These are phyloP conservation scores for Ceuthmochares aereus DNA, from an alignment of 2,113 vertebrate species.

Conservation along the genomic window DNA sequence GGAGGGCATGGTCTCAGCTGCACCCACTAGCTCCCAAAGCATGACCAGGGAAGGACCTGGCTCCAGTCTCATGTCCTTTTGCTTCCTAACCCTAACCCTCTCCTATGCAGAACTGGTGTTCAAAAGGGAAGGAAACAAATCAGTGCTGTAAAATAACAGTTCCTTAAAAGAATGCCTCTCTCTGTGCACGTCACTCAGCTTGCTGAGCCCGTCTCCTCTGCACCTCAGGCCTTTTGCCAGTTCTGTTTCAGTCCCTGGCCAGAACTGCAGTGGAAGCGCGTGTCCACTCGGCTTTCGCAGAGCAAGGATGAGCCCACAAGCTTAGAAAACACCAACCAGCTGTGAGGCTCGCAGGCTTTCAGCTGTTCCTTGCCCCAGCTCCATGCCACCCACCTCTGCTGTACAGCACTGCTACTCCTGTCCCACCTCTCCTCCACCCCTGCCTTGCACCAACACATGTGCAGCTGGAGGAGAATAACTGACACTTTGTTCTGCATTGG, in stretches of 20 bases:
- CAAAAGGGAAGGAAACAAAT: conserved; percentile 26
- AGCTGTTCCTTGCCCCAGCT: fast-evolving
- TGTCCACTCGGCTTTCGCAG: background rate
- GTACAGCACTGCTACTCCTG: fast-evolving
- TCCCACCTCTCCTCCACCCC: background rate
- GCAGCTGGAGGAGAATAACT: background rate
- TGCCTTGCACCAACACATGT: background rate
- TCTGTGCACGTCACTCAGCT: background rate
- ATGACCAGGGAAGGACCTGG: background rate
- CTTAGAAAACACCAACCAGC: background rate
- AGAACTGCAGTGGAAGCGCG: background rate
- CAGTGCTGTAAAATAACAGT: background rate
- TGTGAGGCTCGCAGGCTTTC: fast-evolving
- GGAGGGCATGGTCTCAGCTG: background rate
- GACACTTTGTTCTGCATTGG: background rate
- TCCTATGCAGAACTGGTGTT: background rate
- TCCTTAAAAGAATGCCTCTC: background rate
- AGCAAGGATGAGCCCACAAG: fast-evolving
- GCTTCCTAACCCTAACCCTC: background rate
- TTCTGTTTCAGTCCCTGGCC: background rate
- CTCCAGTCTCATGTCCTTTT: background rate
- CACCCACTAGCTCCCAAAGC: background rate
- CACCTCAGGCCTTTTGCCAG: background rate
- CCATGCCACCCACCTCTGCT: background rate
- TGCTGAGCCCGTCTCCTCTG: background rate